phyloP scores from a whole-genome alignment of 2,113 vertebrate genomes.

The Lucifuga dentata region DNA sequence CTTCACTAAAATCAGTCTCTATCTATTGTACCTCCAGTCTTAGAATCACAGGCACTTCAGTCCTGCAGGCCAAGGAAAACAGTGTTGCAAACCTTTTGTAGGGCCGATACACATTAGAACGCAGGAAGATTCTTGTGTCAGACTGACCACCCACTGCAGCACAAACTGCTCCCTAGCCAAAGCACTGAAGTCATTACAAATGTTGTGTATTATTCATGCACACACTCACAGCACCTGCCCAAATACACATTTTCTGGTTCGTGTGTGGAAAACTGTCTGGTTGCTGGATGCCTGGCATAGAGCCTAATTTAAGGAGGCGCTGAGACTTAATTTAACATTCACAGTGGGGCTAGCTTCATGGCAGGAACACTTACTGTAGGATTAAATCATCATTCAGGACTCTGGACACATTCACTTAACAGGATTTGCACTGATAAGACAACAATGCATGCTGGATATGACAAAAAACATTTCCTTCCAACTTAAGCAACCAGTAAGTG shows the following conservation, averaged over 20 bases:
- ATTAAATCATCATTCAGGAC: slow-evolving; percentile 71
- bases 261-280: slow-evolving; percentile 29
- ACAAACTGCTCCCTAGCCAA: slow-evolving; percentile 54
- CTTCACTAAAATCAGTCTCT: too few species aligned
- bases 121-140: slow-evolving; percentile 39
- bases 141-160: slow-evolving; percentile 42
- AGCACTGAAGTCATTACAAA: slow-evolving; percentile 64
- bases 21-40: too few species aligned
- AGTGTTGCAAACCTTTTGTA: slow-evolving; percentile 40
- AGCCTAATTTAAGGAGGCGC: slow-evolving; percentile 69
- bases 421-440: slow-evolving; percentile 67
- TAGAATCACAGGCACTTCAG: not conserved
- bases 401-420: slow-evolving; percentile 69
- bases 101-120: slow-evolving; percentile 15
- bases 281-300: slow-evolving; percentile 39
- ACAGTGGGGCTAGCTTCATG: slow-evolving; percentile 54
- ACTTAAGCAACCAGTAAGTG: slow-evolving; percentile 15
- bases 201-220: slow-evolving; percentile 74
- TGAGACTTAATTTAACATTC: slow-evolving; percentile 71
- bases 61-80: slow-evolving; percentile 22
- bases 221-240: slow-evolving; percentile 44
- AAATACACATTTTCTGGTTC: slow-evolving; percentile 49
- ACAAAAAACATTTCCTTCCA: slow-evolving; percentile 44
- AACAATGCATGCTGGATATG: slow-evolving; percentile 21
- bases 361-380: slow-evolving; percentile 68